Conservation (phyloP, 2,797 vertebrate genomes). For the Calcarius lapponicus region DNA sequence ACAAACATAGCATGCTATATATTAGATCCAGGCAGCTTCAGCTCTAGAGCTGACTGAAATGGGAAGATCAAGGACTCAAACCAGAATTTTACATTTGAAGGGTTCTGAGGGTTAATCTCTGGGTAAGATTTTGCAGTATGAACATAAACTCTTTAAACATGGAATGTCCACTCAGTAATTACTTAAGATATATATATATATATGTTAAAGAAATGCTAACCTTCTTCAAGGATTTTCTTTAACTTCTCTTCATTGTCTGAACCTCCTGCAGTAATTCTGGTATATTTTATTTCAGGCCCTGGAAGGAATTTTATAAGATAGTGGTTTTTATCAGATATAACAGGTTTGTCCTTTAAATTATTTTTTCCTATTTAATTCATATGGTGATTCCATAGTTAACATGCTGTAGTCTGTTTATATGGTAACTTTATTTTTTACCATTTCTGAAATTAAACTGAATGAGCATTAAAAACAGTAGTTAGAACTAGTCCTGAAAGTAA, state of each 20-base stretch:
- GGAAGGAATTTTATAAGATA: not conserved
- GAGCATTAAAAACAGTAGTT: not conserved
- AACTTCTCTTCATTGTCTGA: slow-evolving; percentile 74
- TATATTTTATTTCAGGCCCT: slow-evolving; percentile 83
- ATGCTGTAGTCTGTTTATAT: not conserved
- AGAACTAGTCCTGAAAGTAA: not conserved
- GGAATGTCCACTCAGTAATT: not conserved
- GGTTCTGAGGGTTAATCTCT: not conserved
- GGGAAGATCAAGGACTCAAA: not conserved
- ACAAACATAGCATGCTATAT: not conserved
- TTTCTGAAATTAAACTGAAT: not conserved
- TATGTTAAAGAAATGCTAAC: slow-evolving; percentile 70
- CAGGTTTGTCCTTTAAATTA: not conserved
- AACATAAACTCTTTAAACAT: not conserved
- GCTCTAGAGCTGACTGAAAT: not conserved
- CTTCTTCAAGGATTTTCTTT: slow-evolving; percentile 79
- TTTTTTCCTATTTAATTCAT: not conserved
- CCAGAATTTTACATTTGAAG: not conserved
- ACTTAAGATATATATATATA: not conserved
- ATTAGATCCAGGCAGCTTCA: not conserved
- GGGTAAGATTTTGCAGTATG: not conserved
- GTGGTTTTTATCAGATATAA: not conserved
- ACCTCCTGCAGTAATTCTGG: slow-evolving; percentile 74
- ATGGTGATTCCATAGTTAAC: not conserved
- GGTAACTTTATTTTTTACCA: not conserved